Base-by-base conservation (phyloP, 1,140 invertebrate species). In the Drosophila pandora region DNA sequence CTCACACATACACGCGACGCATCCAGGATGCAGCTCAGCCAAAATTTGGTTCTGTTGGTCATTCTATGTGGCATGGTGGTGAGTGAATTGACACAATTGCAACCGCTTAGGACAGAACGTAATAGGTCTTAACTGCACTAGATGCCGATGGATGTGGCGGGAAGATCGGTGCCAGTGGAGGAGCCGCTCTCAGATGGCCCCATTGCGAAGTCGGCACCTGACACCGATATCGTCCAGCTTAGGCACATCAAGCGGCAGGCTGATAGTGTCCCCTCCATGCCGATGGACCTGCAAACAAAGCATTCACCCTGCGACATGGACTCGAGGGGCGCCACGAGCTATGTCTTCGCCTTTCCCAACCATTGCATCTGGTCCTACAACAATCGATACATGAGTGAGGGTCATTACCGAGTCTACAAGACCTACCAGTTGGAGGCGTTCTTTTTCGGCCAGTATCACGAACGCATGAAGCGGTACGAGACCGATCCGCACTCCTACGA, bases 281-380 rank as follows among this genome's bases (percentile, higher is more conserved):
- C 34, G 34, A 37, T 37, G 34, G 34, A 37, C 10, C 10, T 37
- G 34, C 41, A 57, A n/a, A 49, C 58, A 0, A n/a, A 22, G n/a
- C 76, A 84, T 22, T 10, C 47, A 23, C 72, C 72, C 2, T 85
- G 81, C 13, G 76, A 85, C n/a, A 17, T 84, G 23, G 72, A 84
- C 47, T 10, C 22, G 0, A 47, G 32, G 8, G 54, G 34, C 10
- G 12, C 0, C 0, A 3, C 21, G 3, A 25, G 3, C 41, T 63
- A 43, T 17, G 28, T 82, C 1, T 22, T 37, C 0, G 10, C 32
- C 0, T 43, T 65, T 3, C 80, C 76, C 12, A 65, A 56, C 28
- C 76, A 79, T 9, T 84, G 81, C 53, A 60, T 70, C 21, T 79
- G 73, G 53, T 12, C 54, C 0, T 63, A 22, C 3, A 77, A 77